Evolutionary conservation across 2,113 vertebrate species (phyloP).

Genomic region (Puffinus mauretanicus): DNA sequence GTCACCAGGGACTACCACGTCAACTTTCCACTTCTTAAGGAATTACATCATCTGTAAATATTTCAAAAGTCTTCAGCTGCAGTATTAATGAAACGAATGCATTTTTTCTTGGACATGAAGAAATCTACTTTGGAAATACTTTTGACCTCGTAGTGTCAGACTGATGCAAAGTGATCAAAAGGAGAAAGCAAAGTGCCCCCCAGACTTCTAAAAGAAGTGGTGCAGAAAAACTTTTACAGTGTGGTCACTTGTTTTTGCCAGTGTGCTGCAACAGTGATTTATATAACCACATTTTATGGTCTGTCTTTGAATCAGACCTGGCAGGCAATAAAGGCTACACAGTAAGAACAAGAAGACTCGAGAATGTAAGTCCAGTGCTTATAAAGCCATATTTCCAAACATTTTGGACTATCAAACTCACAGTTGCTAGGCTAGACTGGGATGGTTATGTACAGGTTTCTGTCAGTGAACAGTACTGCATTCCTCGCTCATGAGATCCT

Average conservation of each 20-base stretch:
- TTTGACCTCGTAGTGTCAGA: not conserved
- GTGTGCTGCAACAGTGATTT: not conserved
- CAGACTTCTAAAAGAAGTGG: not conserved
- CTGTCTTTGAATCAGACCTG: not conserved
- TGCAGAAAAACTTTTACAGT: not conserved
- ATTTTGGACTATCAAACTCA: not conserved
- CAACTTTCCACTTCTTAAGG: not conserved
- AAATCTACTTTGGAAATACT: not conserved
- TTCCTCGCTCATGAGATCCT: rapidly evolving
- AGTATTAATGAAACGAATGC: not conserved
- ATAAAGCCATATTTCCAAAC: not conserved
- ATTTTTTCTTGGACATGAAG: not conserved
- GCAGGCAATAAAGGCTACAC: not conserved
- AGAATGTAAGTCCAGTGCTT: not conserved
- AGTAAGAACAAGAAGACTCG: not conserved
- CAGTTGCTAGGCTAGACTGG: not conserved
- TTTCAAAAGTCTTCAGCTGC: not conserved
- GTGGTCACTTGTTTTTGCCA: not conserved
- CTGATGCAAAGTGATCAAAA: not conserved
- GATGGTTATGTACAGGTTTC: not conserved
- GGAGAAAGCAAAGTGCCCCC: not conserved
- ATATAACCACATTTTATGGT: not conserved
- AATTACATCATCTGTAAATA: not conserved
- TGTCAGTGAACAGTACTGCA: not conserved
- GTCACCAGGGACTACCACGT: not conserved